Percentiles rank a stretch among this genome's conserved stretches.
Conservation (phyloP, 2,113 vertebrate species). For the human region DNA sequence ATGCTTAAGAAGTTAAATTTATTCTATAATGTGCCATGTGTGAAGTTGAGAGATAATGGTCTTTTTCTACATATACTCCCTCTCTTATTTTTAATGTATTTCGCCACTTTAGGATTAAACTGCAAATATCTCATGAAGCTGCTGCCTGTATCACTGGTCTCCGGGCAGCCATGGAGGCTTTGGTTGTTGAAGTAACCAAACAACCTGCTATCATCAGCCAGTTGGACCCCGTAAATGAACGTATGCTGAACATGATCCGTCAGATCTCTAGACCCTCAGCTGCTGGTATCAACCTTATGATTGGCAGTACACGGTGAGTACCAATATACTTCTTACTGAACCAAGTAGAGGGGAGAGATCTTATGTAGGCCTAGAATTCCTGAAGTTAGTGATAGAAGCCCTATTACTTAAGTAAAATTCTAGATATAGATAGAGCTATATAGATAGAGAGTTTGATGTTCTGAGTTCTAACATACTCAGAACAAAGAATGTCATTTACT, state of each 20-base stretch:
- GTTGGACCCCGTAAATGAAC: conserved; percentile 88
- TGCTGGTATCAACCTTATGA: conserved; percentile 88
- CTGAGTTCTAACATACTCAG: background rate
- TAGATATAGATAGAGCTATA: background rate
- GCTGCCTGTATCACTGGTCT: conserved; percentile 89
- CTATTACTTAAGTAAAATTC: background rate
- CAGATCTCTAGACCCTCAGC: conserved; percentile 90
- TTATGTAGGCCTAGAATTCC: background rate
- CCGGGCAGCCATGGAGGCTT: conserved; percentile 91
- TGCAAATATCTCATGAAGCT: conserved; percentile 86
- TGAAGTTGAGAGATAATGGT: background rate
- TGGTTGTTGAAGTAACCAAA: conserved; percentile 94
- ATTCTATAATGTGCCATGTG: background rate
- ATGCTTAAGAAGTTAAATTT: background rate
- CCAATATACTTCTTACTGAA: background rate
- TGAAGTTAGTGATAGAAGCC: background rate
- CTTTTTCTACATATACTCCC: background rate
- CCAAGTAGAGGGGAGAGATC: background rate
- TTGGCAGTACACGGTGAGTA: conserved; percentile 84
- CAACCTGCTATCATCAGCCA: conserved; percentile 89
- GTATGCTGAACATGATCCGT: conserved; percentile 89
- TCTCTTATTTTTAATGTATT: background rate
- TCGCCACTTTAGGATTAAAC: conserved; percentile 88
- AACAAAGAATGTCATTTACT: background rate
- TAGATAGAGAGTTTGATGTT: no score